phyloP scores from a whole-genome alignment of 1,140 invertebrate species.

The Pectinophora gossypiella region DNA sequence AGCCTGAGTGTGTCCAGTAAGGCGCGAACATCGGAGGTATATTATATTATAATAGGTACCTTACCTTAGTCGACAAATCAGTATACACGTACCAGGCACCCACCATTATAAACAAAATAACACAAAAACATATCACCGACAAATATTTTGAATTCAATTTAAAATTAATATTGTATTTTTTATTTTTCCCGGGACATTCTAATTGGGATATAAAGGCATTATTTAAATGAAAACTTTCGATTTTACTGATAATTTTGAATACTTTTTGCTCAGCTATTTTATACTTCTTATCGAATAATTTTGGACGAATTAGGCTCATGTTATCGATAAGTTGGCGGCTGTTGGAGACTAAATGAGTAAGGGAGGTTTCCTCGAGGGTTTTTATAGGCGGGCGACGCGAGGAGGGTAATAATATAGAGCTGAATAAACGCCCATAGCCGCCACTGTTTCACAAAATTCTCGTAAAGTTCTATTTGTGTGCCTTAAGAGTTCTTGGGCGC shows the following conservation, averaged over 20 bases:
- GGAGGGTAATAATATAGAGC: too few species aligned
- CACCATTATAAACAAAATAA: background rate
- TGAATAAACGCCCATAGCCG: too few species aligned
- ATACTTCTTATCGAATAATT: conserved; percentile 45
- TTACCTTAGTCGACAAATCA: background rate
- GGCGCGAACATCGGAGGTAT: too few species aligned
- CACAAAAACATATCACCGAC: background rate
- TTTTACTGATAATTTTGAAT: conserved; percentile 48
- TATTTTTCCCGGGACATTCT: background rate
- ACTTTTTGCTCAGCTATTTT: conserved; percentile 52
- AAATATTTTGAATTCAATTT: background rate
- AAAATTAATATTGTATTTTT: background rate
- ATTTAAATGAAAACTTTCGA: conserved; percentile 42
- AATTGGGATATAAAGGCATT: conserved; percentile 34
- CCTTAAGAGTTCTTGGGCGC: too few species aligned
- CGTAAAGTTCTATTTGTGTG: too few species aligned
- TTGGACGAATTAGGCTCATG: conserved; percentile 30
- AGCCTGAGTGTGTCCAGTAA: too few species aligned
- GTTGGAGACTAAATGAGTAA: conserved; percentile 20
- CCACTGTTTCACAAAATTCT: too few species aligned
- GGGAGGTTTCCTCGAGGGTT: conserved; percentile 20
- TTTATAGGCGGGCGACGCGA: conserved; percentile 32
- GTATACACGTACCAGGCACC: background rate
- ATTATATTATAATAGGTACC: background rate
- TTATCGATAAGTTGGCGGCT: conserved; percentile 4